Evolutionary conservation across 2,113 vertebrate genomes (phyloP), one percentile per base, ranked within the genome.

Genomic region (Martes martes): DNA sequence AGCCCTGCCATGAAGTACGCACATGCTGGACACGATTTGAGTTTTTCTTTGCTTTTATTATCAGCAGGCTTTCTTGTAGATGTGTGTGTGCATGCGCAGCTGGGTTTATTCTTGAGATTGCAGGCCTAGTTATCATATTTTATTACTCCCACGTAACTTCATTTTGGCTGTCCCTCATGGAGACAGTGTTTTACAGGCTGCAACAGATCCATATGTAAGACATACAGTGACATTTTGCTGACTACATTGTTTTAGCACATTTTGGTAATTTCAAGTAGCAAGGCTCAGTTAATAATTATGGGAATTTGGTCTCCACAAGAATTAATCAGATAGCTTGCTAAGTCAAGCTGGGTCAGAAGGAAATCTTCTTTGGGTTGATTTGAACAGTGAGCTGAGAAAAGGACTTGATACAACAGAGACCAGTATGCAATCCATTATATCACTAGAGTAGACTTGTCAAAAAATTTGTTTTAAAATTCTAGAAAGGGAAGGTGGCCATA

Each of bases 51-150:
- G 57, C 31, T 89, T 84, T 80, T 84, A 1, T 86, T 50, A 42
- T 71, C 11, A 80, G 85, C 89, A 89, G 83, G 59, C 50, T 96
- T 89, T 94, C 67, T 85, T 92, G 42, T 93, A 55, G 90, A 84
- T 93, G 45, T 88, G 67, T 91, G 36, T 55, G 80, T 88, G 81
- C 69, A 45, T 92, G 91, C 39, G n/a, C 73, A 97, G 91, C 91
- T 87, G 55, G 82, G 81, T 91, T 93, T 89, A 45, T 95, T 76
- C 57, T 97, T 92, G 82, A 97, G 83, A 89, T 97, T 94, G 83
- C 96, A 98, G 93, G 92, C 92, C 90, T 94, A 50, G 86, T 96
- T 96, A 88, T 74, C 97, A 95, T 95, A 94, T 96, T 97, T 96
- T 95, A 81, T 95, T 81, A 85, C 95, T 96, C 94, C 95, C 90